Base-by-base conservation (phyloP, 2,797 vertebrate species). In the Trachops cirrhosus region DNA sequence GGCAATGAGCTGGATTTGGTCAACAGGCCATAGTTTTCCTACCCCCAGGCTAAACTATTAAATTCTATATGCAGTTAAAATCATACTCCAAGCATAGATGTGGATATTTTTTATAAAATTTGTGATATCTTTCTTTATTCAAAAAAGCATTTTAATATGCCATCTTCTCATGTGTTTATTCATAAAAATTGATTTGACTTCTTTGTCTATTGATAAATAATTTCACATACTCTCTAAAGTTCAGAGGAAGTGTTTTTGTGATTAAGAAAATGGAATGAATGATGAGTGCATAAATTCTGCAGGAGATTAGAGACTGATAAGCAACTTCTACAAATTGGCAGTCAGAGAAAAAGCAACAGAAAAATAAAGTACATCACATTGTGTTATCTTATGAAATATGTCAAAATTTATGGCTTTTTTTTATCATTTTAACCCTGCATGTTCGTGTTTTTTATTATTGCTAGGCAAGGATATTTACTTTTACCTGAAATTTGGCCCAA, bases 401-500 rank as follows among this genome's bases (percentile, higher is more conserved):
- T 7, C 52, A 22, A 50, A 54, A 78, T 5, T 71, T 64, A 29
- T 6, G 26, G 1, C 5, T 29, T 37, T 21, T 52, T 37, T 44
- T 10, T 9, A 14, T 79, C 21, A 92, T 93, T 85, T 95, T 74
- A 85, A 84, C 11, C 34, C 74, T 50, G 16, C 8, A 19, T 62
- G 11, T 89, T 11, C 92, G 14, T 89, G 5, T 6, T 26, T 54
- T 93, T 84, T 26, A 54, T 50, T 74, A 70, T 68, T 77, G 12
- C 14, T 52, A 57, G 16, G 19, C 7, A 68, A 6, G 62, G 6
- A 59, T 75, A 21, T 88, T 94, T 92, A 62, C 68, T 18, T 2
- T 89, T 24, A n/a, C 34, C 19, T 64, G 70, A 91, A 97, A 94
- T 88, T 19, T 77, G 48, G 16, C 86, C 48, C 46, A 82, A 83